These are phyloP conservation scores for Dicerorhinus sumatrensis DNA, from an alignment of 2,113 vertebrate species.

Conservation along the genomic window DNA sequence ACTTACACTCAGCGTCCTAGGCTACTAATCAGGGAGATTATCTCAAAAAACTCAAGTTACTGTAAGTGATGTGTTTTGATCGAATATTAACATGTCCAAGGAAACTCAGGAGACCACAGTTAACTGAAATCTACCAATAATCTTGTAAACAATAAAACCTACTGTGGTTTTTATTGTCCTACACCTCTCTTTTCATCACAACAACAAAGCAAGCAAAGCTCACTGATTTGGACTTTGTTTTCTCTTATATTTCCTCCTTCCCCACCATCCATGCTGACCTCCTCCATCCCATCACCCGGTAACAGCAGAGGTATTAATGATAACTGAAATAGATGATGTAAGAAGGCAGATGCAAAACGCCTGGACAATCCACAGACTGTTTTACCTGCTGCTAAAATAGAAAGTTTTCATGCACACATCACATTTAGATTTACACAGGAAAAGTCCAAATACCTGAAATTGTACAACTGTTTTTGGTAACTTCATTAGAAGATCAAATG, in stretches of 20 bases:
- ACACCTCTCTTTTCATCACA: background rate
- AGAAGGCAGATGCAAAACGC: background rate
- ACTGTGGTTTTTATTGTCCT: background rate
- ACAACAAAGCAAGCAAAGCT: background rate
- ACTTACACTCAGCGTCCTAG: conserved; percentile 36
- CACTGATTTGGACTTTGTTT: background rate
- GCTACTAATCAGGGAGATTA: conserved; percentile 34
- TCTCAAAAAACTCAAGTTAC: conserved; percentile 66
- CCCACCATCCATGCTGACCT: background rate
- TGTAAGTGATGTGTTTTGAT: conserved; percentile 63
- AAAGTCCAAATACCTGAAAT: conserved; percentile 89
- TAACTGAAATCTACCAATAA: conserved; percentile 60
- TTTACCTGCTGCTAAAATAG: conserved; percentile 12
- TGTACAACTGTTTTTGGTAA: conserved; percentile 87
- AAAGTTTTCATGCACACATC: background rate
- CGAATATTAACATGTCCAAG: conserved; percentile 6
- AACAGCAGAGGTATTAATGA: background rate
- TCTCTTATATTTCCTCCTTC: background rate
- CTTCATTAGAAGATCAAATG: conserved; percentile 91
- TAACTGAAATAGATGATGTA: background rate
- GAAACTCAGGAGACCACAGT: background rate
- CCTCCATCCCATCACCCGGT: background rate
- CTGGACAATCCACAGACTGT: background rate
- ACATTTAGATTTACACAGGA: background rate
- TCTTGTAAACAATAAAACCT: conserved; percentile 45